Conservation (phyloP, 2,797 vertebrate species). For the Crenuchus spilurus region DNA sequence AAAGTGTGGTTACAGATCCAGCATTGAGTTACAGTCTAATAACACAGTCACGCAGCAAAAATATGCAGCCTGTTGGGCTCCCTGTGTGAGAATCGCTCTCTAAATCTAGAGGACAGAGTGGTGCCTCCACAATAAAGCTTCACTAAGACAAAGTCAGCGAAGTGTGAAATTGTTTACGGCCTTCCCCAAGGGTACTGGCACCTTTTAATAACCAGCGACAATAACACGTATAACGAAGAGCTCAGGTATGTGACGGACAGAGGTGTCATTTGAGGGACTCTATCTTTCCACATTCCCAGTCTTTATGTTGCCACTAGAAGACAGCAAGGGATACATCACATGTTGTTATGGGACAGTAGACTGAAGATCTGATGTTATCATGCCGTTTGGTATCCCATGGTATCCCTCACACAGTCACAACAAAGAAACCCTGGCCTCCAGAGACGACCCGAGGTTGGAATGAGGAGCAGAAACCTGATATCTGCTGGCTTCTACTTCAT, state of each 20-base stretch:
- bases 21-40: conserved; percentile 27
- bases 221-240: conserved; percentile 15
- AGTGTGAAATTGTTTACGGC: conserved; percentile 51
- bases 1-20: conserved; percentile 13
- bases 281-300: not conserved
- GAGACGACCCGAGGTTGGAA: not conserved
- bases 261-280: not conserved
- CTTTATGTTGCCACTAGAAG: not conserved
- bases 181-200: conserved; percentile 16
- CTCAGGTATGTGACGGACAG: conserved; percentile 4
- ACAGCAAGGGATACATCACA: not conserved
- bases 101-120: not conserved
- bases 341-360: conserved; percentile 10
- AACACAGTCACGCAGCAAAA: conserved; percentile 29
- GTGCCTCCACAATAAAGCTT: conserved; percentile 6
- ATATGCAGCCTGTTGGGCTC: conserved; percentile 3
- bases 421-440: not conserved
- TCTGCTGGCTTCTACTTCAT: conserved; percentile 6
- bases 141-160: conserved; percentile 15
- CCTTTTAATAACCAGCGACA: conserved; percentile 26
- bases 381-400: not conserved
- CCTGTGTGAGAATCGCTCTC: conserved; percentile 4
- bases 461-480: conserved; percentile 24
- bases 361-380: conserved; percentile 34
- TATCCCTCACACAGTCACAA: conserved; percentile 35